These are phyloP conservation scores for Cryptophagus acutangulus DNA, from an alignment of 2,888 invertebrate genomes.

Conservation along the genomic window DNA sequence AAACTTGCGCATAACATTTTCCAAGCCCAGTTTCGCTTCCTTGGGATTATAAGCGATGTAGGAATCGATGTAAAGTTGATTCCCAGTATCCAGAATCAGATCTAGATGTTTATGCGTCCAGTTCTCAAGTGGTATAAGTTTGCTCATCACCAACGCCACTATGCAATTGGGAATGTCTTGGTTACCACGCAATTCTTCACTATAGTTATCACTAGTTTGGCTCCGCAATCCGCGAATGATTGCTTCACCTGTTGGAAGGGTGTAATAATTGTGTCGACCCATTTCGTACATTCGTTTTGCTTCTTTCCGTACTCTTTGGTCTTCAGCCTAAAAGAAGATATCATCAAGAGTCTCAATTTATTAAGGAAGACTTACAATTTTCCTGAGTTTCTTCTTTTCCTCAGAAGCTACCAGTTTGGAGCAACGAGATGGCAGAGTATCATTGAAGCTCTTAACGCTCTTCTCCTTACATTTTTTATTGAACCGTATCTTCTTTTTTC, in stretches of 20 bases:
- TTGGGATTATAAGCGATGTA: constrained; percentile 52
- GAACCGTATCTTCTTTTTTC: constrained; percentile 8
- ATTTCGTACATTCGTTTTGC: constrained; percentile 41
- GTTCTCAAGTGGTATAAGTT: constrained; percentile 50
- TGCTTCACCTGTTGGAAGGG: constrained; percentile 43
- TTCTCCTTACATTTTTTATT: too few species aligned
- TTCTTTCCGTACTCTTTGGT: constrained; percentile 33
- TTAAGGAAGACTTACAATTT: constrained; percentile 27
- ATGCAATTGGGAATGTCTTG: constrained; percentile 50
- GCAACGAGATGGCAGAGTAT: constrained; percentile 23
- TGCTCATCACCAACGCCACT: constrained; percentile 46
- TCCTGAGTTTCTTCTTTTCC: constrained; percentile 30
- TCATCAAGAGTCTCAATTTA: constrained; percentile 5
- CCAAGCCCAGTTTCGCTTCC: constrained; percentile 44
- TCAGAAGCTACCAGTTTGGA: constrained; percentile 23
- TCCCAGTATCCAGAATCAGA: constrained; percentile 53
- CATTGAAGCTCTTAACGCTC: constrained; percentile 17
- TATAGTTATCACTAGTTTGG: constrained; percentile 43
- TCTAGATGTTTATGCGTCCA: constrained; percentile 56
- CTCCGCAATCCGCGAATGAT: constrained; percentile 48
- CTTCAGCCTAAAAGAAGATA: constrained; percentile 28
- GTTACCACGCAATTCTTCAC: constrained; percentile 48
- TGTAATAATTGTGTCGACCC: constrained; percentile 40
- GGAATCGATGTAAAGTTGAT: constrained; percentile 58
- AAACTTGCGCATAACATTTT: constrained; percentile 51